Percentiles rank a stretch among this genome's conserved stretches.
Evolutionary conservation across 2,113 vertebrate species (phyloP).

Genomic region (Eulemur rufifrons): DNA sequence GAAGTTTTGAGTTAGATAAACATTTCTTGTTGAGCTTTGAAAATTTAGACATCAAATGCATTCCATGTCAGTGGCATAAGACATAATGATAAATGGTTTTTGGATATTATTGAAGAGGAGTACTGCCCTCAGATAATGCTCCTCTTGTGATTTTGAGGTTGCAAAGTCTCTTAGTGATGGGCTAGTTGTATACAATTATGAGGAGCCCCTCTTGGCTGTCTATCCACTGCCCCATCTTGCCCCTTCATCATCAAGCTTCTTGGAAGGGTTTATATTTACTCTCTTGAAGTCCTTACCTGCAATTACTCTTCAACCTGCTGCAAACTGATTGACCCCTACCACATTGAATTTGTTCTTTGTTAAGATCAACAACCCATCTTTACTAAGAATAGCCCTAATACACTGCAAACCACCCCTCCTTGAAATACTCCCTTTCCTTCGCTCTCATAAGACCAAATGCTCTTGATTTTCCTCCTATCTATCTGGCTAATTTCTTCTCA

Average conservation of each 20-base stretch:
- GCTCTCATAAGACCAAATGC: background rate
- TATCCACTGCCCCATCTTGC: background rate
- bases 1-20: background rate
- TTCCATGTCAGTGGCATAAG: background rate
- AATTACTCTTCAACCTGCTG: background rate
- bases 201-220: background rate
- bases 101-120: background rate
- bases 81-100: background rate
- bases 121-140: background rate
- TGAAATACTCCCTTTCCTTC: background rate
- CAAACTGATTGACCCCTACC: background rate
- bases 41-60: background rate
- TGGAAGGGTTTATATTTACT: background rate
- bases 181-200: background rate
- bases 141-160: conserved; percentile 10
- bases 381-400: background rate
- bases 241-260: background rate
- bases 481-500: background rate
- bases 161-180: background rate
- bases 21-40: background rate
- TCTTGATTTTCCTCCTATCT: background rate
- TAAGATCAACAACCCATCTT: background rate
- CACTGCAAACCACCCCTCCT: background rate
- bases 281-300: background rate
- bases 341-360: background rate